Evolutionary conservation across 2,113 vertebrate species (phyloP).

Genomic region (Pristiophorus japonicus): DNA sequence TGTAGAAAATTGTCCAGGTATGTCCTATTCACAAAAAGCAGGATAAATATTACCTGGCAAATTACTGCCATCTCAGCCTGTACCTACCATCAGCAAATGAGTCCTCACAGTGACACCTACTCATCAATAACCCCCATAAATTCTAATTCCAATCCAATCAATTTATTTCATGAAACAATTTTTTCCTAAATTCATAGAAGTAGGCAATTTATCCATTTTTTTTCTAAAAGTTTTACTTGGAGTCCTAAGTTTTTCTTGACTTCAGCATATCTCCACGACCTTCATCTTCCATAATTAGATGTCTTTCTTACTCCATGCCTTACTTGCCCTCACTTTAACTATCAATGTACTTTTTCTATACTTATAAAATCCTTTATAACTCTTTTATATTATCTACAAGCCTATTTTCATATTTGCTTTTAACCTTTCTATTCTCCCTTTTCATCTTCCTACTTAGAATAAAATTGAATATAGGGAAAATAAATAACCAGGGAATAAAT

Average conservation of each 20-base stretch:
- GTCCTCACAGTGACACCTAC: neutral
- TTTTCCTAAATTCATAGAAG: neutral
- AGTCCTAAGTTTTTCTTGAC: neutral
- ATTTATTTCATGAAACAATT: neutral
- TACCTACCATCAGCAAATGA: too few species aligned
- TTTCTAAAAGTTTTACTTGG: neutral
- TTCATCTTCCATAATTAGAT: neutral
- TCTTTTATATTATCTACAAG: neutral
- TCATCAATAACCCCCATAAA: neutral
- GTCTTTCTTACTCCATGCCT: neutral
- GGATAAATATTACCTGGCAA: too few species aligned
- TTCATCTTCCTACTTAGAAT: neutral
- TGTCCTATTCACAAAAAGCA: too few species aligned
- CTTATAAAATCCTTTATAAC: neutral
- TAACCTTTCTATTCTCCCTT: neutral
- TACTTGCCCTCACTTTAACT: neutral
- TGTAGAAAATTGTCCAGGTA: too few species aligned
- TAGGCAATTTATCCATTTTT: neutral
- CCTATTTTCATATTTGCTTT: neutral
- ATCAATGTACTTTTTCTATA: neutral
- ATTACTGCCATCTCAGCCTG: too few species aligned
- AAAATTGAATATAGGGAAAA: too few species aligned
- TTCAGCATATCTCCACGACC: neutral
- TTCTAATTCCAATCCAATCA: neutral
- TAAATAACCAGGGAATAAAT: too few species aligned